These are phyloP conservation scores for Drosophila erecta DNA, from an alignment of 1,140 invertebrate genomes.

Conservation along the genomic window DNA sequence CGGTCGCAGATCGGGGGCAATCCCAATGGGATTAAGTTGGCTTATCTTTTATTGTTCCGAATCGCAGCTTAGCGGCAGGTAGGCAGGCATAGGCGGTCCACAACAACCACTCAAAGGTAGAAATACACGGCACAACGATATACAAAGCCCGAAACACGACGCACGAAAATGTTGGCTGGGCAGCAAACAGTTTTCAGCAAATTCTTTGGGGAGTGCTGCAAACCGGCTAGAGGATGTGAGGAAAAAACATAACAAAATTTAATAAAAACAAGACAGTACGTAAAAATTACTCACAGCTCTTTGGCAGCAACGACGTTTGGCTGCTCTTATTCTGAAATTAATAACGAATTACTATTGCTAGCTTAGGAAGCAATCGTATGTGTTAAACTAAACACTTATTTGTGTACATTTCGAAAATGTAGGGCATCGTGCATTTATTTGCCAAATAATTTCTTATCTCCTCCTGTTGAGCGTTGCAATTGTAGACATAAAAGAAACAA, in stretches of 20 bases:
- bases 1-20: slow-evolving; percentile 18
- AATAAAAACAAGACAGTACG: not conserved
- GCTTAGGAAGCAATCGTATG: not conserved
- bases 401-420: not conserved
- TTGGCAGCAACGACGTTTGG: not conserved
- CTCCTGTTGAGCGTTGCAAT: no score
- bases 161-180: slow-evolving; percentile 21
- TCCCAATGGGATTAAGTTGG: slow-evolving; percentile 25
- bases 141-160: not conserved
- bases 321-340: not conserved
- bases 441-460: not conserved
- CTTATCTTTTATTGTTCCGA: slow-evolving; percentile 32
- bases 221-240: not conserved
- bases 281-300: not conserved
- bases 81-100: not conserved
- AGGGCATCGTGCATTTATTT: not conserved
- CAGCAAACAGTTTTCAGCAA: slow-evolving; percentile 32
- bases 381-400: no score
- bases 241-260: not conserved
- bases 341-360: not conserved
- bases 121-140: not conserved
- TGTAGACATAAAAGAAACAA: no score
- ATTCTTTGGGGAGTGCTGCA: slow-evolving; percentile 34
- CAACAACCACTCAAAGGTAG: slow-evolving; percentile 21
- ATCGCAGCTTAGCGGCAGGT: slow-evolving; percentile 30